A percentile compares a stretch with the other conserved stretches of the same genome.
Conservation (phyloP, 2,113 vertebrate species). For the Psammodynastes pulverulentus region DNA sequence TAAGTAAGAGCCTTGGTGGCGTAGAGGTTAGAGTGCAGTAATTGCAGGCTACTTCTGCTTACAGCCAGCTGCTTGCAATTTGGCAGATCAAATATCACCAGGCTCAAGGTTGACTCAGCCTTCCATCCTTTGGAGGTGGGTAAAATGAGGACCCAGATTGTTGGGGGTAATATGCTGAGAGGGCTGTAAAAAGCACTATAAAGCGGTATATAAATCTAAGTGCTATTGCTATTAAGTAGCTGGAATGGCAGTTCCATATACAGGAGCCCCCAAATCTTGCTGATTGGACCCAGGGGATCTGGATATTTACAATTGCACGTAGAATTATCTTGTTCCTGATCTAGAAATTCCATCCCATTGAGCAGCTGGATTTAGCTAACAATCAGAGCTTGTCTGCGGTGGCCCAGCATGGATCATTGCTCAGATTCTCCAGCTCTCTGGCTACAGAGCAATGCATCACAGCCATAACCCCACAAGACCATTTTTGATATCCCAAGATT, state of each 20-base stretch:
- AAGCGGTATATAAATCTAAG: too few species aligned
- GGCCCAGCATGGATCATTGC: not conserved
- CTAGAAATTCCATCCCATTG: not conserved
- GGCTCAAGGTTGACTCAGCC: too few species aligned
- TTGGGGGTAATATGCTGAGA: too few species aligned
- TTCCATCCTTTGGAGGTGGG: too few species aligned
- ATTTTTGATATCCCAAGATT: not conserved
- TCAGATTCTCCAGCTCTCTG: not conserved
- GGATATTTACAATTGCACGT: not conserved
- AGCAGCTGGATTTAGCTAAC: not conserved
- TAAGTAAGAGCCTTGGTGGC: too few species aligned
- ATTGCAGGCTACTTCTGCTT: too few species aligned
- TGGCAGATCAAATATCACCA: too few species aligned
- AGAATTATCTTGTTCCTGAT: not conserved
- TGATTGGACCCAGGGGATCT: not conserved
- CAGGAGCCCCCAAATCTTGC: not conserved
- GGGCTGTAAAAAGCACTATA: too few species aligned
- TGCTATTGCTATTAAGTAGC: too few species aligned
- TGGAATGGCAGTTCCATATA: not conserved
- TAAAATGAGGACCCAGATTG: too few species aligned
- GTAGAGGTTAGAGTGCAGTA: too few species aligned
- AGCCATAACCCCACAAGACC: not conserved
- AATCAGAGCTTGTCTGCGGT: not conserved
- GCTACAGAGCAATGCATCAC: not conserved
- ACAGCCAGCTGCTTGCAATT: too few species aligned